These are phyloP conservation scores for Nannobrachium achirus DNA, from an alignment of 2,113 vertebrate genomes.

Conservation along the genomic window DNA sequence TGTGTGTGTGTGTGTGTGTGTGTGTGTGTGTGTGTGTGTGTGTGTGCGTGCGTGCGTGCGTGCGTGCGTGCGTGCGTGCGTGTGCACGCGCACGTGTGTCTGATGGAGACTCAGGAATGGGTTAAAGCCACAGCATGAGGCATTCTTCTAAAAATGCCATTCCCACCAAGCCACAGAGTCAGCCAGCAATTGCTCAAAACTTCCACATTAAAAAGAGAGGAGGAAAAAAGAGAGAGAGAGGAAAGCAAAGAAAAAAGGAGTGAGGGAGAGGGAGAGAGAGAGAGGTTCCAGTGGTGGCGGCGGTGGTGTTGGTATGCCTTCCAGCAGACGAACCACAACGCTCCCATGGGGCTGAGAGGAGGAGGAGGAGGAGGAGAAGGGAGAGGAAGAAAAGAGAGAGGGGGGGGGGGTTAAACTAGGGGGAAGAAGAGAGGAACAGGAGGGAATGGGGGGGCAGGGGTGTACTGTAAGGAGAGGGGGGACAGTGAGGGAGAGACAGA, in stretches of 20 bases:
- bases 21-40: conserved; percentile 5
- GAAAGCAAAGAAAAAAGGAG: conserved; percentile 1
- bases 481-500: conserved; percentile 6
- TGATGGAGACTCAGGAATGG: conserved; percentile 70
- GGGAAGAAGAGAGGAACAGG: conserved; percentile 7
- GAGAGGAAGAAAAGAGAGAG: not conserved
- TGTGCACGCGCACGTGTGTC: conserved; percentile 37
- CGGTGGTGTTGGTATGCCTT: conserved; percentile 76
- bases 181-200: conserved; percentile 83
- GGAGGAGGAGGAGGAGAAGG: conserved; percentile 45
- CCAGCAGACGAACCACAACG: conserved; percentile 78
- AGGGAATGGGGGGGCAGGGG: conserved; percentile 35
- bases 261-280: conserved; percentile 30
- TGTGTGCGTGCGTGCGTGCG: not conserved
- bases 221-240: conserved; percentile 24
- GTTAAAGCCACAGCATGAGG: conserved; percentile 77
- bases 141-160: conserved; percentile 84
- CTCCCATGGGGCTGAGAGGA: conserved; percentile 71
- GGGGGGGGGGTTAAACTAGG: not conserved
- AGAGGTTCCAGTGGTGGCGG: conserved; percentile 79
- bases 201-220: conserved; percentile 82
- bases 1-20: not conserved
- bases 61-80: not conserved
- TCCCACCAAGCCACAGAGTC: conserved; percentile 81
- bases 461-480: conserved; percentile 10